Evolutionary conservation across 2,797 vertebrate species (phyloP).

Genomic region (Neopelma chrysocephalum): DNA sequence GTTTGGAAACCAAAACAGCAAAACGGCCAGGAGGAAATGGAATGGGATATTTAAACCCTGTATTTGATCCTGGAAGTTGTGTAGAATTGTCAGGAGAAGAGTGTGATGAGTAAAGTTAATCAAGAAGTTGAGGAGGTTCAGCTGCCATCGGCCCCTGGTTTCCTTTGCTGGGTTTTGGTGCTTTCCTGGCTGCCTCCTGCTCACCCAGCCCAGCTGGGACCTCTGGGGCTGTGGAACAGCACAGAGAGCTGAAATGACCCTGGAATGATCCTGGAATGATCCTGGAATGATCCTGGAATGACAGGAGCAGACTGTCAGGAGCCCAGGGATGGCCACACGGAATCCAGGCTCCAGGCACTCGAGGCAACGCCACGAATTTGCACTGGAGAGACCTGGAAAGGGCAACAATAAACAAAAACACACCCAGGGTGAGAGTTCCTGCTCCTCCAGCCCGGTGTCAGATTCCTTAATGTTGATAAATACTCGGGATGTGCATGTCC

Average conservation of each 20-base stretch:
- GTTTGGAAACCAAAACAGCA: background rate
- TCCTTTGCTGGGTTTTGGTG: background rate
- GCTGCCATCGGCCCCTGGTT: background rate
- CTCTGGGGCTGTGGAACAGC: background rate
- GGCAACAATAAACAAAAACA: background rate
- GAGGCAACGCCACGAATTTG: background rate
- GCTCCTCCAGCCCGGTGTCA: background rate
- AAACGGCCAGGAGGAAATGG: background rate
- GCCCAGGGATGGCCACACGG: accelerated
- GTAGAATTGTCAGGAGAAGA: background rate
- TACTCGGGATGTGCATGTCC: accelerated
- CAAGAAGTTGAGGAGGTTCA: accelerated
- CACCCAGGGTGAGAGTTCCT: background rate
- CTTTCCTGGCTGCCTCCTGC: accelerated
- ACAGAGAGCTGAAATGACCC: background rate
- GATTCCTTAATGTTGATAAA: accelerated
- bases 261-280: background rate
- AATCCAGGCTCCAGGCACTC: background rate
- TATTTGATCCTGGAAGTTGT: too few species aligned
- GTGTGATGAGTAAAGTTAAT: accelerated
- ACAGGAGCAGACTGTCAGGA: background rate
- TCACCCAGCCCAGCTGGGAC: background rate
- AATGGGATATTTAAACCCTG: background rate
- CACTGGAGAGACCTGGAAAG: background rate
- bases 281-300: background rate